phyloP scores from a whole-genome alignment of 1,140 invertebrate genomes.

The Adelges cooleyi region DNA sequence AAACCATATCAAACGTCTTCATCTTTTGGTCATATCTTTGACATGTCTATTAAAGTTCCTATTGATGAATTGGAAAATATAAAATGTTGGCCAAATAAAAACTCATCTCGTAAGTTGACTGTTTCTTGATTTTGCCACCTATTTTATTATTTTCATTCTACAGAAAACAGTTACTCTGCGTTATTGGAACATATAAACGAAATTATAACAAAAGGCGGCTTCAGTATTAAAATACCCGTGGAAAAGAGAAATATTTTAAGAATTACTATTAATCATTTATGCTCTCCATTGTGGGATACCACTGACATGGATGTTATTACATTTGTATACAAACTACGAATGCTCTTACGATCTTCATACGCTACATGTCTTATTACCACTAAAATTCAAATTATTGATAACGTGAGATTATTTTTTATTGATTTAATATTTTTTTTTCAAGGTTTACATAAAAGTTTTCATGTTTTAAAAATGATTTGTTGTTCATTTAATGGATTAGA shows the following conservation, averaged over 20 bases:
- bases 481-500: no score
- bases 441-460: no score
- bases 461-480: no score
- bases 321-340: constrained; percentile 13
- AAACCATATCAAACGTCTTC: constrained; percentile 11
- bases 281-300: constrained; percentile 12
- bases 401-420: constrained; percentile 1
- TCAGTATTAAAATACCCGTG: constrained; percentile 18
- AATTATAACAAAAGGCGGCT: constrained; percentile 5
- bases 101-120: background rate
- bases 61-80: constrained; percentile 7
- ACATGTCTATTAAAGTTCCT: constrained; percentile 15
- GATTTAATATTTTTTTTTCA: background rate
- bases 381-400: constrained; percentile 1
- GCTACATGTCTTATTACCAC: constrained; percentile 13
- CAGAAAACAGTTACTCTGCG: background rate
- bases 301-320: background rate
- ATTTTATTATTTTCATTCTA: background rate
- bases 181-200: background rate
- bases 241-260: constrained; percentile 10
- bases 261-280: constrained; percentile 14
- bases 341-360: constrained; percentile 15
- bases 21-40: constrained; percentile 25
- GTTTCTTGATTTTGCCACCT: background rate
- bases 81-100: background rate